A percentile compares a stretch with the other conserved stretches of the same genome.
These are phyloP conservation scores for Myotis davidii DNA, from an alignment of 2,113 vertebrate species.

Conservation along the genomic window DNA sequence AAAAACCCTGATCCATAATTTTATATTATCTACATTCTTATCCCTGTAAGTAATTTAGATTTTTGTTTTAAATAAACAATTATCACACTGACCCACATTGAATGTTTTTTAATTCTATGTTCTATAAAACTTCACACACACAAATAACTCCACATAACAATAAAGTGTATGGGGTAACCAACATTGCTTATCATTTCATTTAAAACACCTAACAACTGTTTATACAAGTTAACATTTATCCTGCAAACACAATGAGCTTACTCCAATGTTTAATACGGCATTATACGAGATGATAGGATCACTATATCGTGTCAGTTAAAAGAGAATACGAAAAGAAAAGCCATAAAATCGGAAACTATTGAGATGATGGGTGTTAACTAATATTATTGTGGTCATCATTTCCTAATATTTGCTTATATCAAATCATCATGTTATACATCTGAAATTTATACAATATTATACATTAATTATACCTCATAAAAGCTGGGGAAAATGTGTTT, in stretches of 20 bases:
- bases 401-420: background rate
- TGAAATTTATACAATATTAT: background rate
- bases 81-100: background rate
- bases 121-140: background rate
- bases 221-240: background rate
- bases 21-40: background rate
- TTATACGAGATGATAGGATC: background rate
- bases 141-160: background rate
- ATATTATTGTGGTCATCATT: background rate
- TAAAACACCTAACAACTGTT: background rate
- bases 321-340: background rate
- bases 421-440: background rate
- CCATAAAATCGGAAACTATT: background rate
- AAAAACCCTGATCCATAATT: background rate
- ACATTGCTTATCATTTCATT: background rate
- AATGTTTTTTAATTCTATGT: background rate
- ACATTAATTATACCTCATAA: background rate
- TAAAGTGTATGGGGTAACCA: background rate
- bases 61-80: conserved; percentile 46
- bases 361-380: background rate
- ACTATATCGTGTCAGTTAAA: background rate
- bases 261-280: background rate
- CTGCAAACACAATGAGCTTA: background rate
- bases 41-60: conserved; percentile 3
- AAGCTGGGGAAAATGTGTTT: background rate